Evolutionary conservation across 2,888 invertebrate genomes (phyloP).

Genomic region (Cheilosia pagana): DNA sequence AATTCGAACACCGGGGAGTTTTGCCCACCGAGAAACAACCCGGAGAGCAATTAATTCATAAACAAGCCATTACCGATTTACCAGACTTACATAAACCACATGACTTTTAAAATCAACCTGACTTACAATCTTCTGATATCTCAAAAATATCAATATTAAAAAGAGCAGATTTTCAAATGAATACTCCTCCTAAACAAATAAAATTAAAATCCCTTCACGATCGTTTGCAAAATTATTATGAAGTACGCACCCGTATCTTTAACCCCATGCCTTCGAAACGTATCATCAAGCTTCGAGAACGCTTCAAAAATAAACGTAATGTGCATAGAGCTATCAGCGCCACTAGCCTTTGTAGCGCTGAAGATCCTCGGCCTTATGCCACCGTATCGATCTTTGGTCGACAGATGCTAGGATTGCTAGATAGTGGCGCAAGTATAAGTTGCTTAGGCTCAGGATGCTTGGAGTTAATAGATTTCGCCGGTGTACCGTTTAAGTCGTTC

Average conservation of each 20-base stretch:
- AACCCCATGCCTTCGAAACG: neutral
- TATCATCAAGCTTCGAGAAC: neutral
- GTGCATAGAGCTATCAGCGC: slow-evolving; percentile 9
- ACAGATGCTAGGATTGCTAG: slow-evolving; percentile 18
- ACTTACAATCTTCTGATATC: neutral
- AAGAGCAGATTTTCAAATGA: neutral
- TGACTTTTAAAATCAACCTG: neutral
- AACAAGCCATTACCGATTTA: neutral
- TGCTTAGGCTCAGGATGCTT: slow-evolving; percentile 17
- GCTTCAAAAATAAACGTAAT: neutral
- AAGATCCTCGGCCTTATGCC: slow-evolving; percentile 23
- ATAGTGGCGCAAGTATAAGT: neutral
- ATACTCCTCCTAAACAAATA: neutral
- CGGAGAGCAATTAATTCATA: neutral
- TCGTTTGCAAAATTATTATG: slow-evolving; percentile 6
- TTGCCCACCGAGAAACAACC: slow-evolving; percentile 14
- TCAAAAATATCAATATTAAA: neutral
- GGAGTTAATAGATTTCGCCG: neutral
- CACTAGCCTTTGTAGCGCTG: neutral
- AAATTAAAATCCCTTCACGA: slow-evolving; percentile 9
- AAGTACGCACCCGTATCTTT: slow-evolving; percentile 8
- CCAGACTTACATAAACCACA: slow-evolving; percentile 1
- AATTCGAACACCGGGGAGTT: slow-evolving; percentile 17
- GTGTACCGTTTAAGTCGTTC: neutral
- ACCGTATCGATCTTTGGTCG: slow-evolving; percentile 3